Conservation (phyloP, 2,888 invertebrate species). For the Diachrysia chrysitis region DNA sequence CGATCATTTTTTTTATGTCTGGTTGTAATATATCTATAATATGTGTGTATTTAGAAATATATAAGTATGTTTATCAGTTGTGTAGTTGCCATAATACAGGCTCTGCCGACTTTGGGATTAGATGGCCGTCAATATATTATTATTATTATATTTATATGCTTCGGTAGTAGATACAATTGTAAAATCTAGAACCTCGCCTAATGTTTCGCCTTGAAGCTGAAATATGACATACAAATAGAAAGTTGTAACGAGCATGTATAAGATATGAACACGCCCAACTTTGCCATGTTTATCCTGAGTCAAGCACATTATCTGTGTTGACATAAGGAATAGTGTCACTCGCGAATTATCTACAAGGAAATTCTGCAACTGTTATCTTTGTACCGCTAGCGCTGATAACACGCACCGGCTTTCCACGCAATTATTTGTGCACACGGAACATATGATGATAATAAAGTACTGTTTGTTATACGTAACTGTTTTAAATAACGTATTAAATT, state of each 20-base stretch:
- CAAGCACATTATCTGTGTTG: conserved; percentile 43
- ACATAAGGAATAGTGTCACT: conserved; percentile 60
- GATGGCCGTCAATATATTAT: too few relatives aligned
- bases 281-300: conserved; percentile 41
- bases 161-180: too few relatives aligned
- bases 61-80: too few relatives aligned
- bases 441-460: conserved; percentile 14
- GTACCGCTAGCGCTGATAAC: conserved; percentile 31
- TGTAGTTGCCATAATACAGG: too few relatives aligned
- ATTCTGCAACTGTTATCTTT: conserved; percentile 48
- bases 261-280: conserved; percentile 39
- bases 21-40: too few relatives aligned
- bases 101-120: too few relatives aligned
- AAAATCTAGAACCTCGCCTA: too few relatives aligned
- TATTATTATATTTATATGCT: background rate
- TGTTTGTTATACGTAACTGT: conserved; percentile 3
- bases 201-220: too few relatives aligned
- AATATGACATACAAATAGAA: background rate
- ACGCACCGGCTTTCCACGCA: conserved; percentile 35
- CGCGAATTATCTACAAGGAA: conserved; percentile 60
- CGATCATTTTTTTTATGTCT: too few relatives aligned
- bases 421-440: conserved; percentile 15
- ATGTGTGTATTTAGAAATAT: too few relatives aligned
- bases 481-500: background rate
- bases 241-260: background rate